Evolutionary conservation across 2,113 vertebrate species (phyloP).

Genomic region (Caranx ignobilis): DNA sequence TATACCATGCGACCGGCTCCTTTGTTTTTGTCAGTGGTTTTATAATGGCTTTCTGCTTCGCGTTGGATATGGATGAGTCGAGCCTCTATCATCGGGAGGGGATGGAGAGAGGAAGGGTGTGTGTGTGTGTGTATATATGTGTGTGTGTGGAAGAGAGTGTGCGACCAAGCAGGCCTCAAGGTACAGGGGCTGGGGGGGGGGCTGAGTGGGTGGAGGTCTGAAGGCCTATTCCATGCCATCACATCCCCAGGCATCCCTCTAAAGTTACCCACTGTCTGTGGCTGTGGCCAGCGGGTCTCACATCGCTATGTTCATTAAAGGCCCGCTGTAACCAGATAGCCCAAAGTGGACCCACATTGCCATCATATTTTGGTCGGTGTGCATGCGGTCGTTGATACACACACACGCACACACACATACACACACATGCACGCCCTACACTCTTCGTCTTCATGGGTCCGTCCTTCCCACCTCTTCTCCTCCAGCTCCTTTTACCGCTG

Average conservation of each 20-base stretch:
- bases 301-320: constrained; percentile 58
- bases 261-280: constrained; percentile 68
- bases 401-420: neutral
- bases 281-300: constrained; percentile 44
- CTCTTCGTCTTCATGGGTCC: constrained; percentile 2
- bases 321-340: constrained; percentile 48
- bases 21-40: constrained; percentile 1
- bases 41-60: constrained; percentile 9
- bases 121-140: neutral
- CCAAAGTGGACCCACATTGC: constrained; percentile 45
- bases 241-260: constrained; percentile 55
- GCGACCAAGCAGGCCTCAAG: constrained; percentile 4
- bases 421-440: neutral
- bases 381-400: constrained; percentile 1
- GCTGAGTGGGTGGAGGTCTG: constrained; percentile 18
- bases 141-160: neutral
- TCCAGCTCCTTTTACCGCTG: constrained; percentile 15
- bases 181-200: neutral
- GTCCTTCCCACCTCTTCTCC: constrained; percentile 5
- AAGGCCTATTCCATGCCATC: constrained; percentile 42
- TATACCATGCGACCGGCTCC: neutral
- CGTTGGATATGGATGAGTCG: constrained; percentile 15
- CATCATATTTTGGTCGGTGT: constrained; percentile 39
- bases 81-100: constrained; percentile 29
- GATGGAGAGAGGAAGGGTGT: constrained; percentile 33